Conservation (phyloP, 2,113 vertebrate genomes). For the Hydrochoerus hydrochaeris region DNA sequence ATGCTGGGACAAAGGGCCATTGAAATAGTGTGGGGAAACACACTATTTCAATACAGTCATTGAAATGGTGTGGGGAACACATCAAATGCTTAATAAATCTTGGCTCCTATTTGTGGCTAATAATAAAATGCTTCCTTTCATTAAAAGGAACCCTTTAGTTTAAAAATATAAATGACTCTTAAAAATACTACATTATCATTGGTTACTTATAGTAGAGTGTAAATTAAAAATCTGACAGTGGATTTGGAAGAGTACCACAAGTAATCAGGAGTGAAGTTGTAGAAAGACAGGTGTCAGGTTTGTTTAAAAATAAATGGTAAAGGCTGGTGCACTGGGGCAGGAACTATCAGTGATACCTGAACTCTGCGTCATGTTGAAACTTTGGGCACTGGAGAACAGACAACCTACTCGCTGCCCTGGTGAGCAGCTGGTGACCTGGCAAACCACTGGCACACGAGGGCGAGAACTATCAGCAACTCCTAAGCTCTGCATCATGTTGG, state of each 20-base stretch:
- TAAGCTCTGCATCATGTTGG: too few relatives aligned
- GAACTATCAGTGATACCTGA: too few relatives aligned
- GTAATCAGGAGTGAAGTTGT: neutral
- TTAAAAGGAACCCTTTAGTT: neutral
- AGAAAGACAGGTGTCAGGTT: neutral
- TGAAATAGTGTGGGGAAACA: neutral
- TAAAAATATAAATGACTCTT: neutral
- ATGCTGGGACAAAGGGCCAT: neutral
- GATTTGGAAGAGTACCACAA: neutral
- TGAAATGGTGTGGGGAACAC: neutral
- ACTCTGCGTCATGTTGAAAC: too few relatives aligned
- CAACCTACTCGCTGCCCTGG: too few relatives aligned
- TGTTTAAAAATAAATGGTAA: neutral
- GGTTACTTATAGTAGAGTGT: neutral
- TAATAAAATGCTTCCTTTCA: conserved; percentile 27
- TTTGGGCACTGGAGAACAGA: too few relatives aligned
- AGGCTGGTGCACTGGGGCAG: too few relatives aligned
- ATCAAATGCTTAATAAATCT: conserved; percentile 27
- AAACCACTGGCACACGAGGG: too few relatives aligned
- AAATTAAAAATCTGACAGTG: neutral
- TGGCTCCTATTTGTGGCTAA: neutral
- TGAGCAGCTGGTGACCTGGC: too few relatives aligned
- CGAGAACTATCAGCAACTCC: too few relatives aligned
- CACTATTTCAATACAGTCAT: too few relatives aligned
- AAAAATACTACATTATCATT: neutral